Percentiles rank a stretch among this genome's conserved stretches.
phyloP scores from a whole-genome alignment of 2,113 vertebrate genomes.

The human region GRCh38 chr16:8442001-8442500 shows the following conservation, averaged over 20 bases:
- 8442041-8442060: background rate
- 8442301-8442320: too few species aligned
- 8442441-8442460: too few species aligned
- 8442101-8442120: background rate
- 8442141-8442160: background rate
- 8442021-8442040: background rate
- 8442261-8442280: too few species aligned
- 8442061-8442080: background rate
- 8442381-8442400: background rate
- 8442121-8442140: background rate
- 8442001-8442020: background rate
- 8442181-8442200: background rate
- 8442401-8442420: too few species aligned
- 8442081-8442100: background rate
- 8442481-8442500: too few species aligned
- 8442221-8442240: rapidly evolving
- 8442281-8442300: too few species aligned
- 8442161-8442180: background rate
- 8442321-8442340: too few species aligned
- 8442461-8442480: too few species aligned
- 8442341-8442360: too few species aligned
- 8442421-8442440: too few species aligned
- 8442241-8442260: too few species aligned
- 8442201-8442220: background rate
- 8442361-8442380: background rate